Percentiles rank a stretch among this genome's conserved stretches.
Conservation (phyloP, 1,140 invertebrate genomes). For the Babylonia areolata region DNA sequence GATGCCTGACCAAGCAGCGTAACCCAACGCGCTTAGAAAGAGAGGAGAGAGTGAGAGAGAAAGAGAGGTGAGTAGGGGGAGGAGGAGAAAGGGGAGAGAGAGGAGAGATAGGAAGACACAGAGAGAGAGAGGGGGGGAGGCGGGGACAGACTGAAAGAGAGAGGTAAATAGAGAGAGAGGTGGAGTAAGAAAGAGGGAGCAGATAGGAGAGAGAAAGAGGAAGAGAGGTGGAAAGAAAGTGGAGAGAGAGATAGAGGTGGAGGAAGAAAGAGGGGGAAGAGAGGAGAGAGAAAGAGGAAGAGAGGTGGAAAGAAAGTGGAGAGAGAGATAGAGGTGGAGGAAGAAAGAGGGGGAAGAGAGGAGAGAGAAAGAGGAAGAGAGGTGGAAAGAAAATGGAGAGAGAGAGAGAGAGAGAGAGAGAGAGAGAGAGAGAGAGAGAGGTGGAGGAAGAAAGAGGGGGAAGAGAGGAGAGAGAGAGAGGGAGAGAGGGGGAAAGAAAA, state of each 20-base stretch:
- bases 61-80: too few species aligned
- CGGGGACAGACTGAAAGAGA: too few species aligned
- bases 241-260: not conserved
- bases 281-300: not conserved
- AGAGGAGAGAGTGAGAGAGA: too few species aligned
- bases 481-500: not conserved
- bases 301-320: not conserved
- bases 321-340: not conserved
- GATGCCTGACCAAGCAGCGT: too few species aligned
- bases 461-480: not conserved
- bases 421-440: not conserved
- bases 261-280: not conserved
- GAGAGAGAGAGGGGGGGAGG: too few species aligned
- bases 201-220: not conserved
- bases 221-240: too few species aligned
- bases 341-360: not conserved
- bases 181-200: too few species aligned
- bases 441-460: not conserved
- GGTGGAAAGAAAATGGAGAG: not conserved
- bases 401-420: not conserved
- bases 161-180: not conserved
- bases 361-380: not conserved
- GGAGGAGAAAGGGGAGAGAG: too few species aligned
- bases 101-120: too few species aligned
- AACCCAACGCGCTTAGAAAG: too few species aligned